Evolutionary conservation across 2,888 invertebrate genomes (phyloP).

Genomic region (Hofmannophila pseudospretella): DNA sequence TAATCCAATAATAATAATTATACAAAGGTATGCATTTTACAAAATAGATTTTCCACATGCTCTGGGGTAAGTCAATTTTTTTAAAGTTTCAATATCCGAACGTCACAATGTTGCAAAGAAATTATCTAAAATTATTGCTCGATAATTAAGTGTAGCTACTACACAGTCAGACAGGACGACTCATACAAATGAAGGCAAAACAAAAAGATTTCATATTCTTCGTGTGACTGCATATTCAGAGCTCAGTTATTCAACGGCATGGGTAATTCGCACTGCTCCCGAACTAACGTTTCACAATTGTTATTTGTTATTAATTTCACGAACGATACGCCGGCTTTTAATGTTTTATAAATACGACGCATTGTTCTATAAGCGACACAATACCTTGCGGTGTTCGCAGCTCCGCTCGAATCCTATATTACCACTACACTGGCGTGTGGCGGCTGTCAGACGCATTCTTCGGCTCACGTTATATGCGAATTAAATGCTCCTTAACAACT

Average conservation of each 20-base stretch:
- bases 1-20: no score
- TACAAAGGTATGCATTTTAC: no score
- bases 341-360: slow-evolving; percentile 77
- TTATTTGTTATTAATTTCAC: slow-evolving; percentile 78
- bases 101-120: no score
- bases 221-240: slow-evolving; percentile 25
- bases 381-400: slow-evolving; percentile 63
- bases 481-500: slow-evolving; percentile 15
- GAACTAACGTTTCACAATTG: slow-evolving; percentile 76
- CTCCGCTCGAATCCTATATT: slow-evolving; percentile 61
- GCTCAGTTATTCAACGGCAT: slow-evolving; percentile 55
- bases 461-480: slow-evolving; percentile 23
- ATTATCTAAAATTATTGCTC: no score
- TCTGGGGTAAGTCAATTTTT: no score
- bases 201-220: neutral
- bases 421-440: slow-evolving; percentile 33
- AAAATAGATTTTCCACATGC: no score
- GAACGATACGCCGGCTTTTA: slow-evolving; percentile 75
- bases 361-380: slow-evolving; percentile 76
- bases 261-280: slow-evolving; percentile 71
- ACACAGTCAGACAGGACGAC: no score
- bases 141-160: no score
- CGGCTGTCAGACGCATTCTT: slow-evolving; percentile 58
- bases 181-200: no score
- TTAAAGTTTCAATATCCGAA: no score